Evolutionary conservation across 37 sponge, comb jelly and placozoan genomes (phyloP).

Genomic region (Halichondria panicea): DNA sequence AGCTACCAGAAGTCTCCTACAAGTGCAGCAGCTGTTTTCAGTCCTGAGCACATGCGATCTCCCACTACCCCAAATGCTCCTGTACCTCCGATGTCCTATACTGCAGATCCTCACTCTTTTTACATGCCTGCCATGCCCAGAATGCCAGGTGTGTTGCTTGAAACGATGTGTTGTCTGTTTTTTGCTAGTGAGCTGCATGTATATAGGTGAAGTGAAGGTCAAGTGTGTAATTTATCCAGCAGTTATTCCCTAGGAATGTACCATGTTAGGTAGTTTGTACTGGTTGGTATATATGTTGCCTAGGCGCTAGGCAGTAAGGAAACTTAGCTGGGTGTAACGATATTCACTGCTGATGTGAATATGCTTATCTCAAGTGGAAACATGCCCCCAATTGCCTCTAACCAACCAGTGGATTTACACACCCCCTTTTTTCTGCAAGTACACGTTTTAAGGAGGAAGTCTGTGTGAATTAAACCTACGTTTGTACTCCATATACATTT

Average conservation of each 20-base stretch:
- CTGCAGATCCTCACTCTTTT: slow-evolving; percentile 23
- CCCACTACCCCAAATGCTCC: slow-evolving; percentile 48
- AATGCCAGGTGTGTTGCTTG: not conserved
- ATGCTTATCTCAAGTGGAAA: not conserved
- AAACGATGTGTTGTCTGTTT: too few relatives aligned
- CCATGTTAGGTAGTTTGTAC: too few relatives aligned
- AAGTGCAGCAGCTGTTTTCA: slow-evolving; percentile 40
- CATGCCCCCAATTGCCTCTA: slow-evolving; percentile 8
- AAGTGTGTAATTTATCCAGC: not conserved
- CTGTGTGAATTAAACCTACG: not conserved
- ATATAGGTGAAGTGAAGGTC: not conserved
- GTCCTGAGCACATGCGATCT: slow-evolving; percentile 42
- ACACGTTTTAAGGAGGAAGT: too few relatives aligned
- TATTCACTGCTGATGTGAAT: slow-evolving; percentile 16
- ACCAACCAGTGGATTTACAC: not conserved
- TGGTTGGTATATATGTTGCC: too few relatives aligned
- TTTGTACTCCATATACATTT: too few relatives aligned
- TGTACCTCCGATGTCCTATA: not conserved
- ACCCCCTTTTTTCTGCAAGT: not conserved
- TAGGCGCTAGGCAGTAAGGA: not conserved
- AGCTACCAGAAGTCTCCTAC: slow-evolving; percentile 75
- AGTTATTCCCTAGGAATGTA: not conserved
- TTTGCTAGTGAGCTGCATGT: too few relatives aligned
- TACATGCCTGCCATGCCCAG: slow-evolving; percentile 41
- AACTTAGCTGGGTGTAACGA: not conserved